These are phyloP conservation scores for Drosophila sucinea DNA, from an alignment of 1,140 invertebrate species.

Conservation along the genomic window DNA sequence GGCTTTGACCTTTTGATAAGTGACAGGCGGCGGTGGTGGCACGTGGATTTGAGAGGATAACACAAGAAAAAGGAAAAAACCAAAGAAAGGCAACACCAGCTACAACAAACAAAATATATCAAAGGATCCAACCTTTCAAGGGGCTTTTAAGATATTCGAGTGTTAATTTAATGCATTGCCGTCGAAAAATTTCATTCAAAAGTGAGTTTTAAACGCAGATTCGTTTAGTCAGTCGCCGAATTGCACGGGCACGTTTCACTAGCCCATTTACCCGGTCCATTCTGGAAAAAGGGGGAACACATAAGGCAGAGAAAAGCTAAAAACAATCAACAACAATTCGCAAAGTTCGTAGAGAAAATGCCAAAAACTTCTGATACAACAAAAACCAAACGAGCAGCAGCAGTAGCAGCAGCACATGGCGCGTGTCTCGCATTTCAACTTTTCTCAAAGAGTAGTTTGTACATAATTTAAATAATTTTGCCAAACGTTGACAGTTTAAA, in stretches of 20 bases:
- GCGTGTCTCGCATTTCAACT: constrained; percentile 75
- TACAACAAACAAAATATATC: constrained; percentile 39
- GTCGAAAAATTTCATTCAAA: background rate
- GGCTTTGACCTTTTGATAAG: constrained; percentile 48
- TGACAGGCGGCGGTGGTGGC: background rate
- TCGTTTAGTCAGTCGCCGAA: constrained; percentile 13
- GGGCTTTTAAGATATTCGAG: background rate
- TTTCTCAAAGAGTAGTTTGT: constrained; percentile 63
- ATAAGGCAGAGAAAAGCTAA: constrained; percentile 38
- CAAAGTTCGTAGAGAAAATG: constrained; percentile 44
- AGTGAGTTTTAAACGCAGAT: background rate
- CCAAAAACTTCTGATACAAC: constrained; percentile 46
- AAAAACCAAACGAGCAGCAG: constrained; percentile 7
- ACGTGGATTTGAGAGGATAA: background rate
- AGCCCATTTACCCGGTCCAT: constrained; percentile 22
- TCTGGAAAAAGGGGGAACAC: constrained; percentile 10
- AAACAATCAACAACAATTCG: constrained; percentile 40
- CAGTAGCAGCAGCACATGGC: constrained; percentile 43
- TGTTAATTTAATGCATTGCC: background rate
- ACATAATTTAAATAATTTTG: constrained; percentile 77
- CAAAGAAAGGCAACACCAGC: constrained; percentile 20
- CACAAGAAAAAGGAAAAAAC: background rate
- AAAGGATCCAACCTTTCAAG: constrained; percentile 35
- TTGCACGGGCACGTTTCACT: constrained; percentile 44
- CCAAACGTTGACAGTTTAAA: constrained; percentile 59